Base-by-base conservation (phyloP, 2,113 vertebrate genomes). In the Cynopterus brachyotis region DNA sequence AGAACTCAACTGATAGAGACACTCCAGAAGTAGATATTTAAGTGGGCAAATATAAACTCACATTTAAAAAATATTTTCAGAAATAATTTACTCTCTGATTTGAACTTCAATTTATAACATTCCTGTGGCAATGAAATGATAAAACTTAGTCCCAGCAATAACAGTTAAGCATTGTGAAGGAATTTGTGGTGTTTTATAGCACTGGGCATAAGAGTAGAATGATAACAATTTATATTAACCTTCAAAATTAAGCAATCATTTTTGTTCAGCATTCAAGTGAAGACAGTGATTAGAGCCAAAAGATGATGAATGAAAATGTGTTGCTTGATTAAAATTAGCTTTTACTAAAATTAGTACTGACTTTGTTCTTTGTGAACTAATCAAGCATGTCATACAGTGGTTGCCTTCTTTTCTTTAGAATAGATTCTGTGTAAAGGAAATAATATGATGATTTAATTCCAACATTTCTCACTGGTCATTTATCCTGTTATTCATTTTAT, bases 51-150 rank as follows among this genome's bases (percentile, higher is more conserved):
- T 40, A n/a, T 55, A 40, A 47, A 40, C 66, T 60, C 13, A 89
- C 28, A 83, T 42, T 89, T 17, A 32, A 37, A n/a, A 91, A 37
- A n/a, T 24, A 53, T 17, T 89, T 89, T 94, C 69, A 76, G 35
- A 97, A 98, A 97, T 98, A 89, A 92, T 91, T 84, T 97, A 79
- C 89, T 94, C 88, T 98, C 78, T 90, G 82, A 96, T 96, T 97
- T 98, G 89, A 98, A 94, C 81, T 97, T 69, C 16, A 35, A 53
- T 53, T 97, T 93, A 94, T 92, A 98, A 98, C 96, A 98, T 91
- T 84, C 66, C 89, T 87, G 64, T 93, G 81, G n/a, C 59, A 98
- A 96, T 94, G 86, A 97, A 93, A 97, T 97, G 90, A 95, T 93
- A 96, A 98, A 97, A 97, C 96, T 97, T 79, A 80, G 40, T 60